Conservation (phyloP, 1,140 invertebrate genomes). For the Drosophila subobscura region DNA sequence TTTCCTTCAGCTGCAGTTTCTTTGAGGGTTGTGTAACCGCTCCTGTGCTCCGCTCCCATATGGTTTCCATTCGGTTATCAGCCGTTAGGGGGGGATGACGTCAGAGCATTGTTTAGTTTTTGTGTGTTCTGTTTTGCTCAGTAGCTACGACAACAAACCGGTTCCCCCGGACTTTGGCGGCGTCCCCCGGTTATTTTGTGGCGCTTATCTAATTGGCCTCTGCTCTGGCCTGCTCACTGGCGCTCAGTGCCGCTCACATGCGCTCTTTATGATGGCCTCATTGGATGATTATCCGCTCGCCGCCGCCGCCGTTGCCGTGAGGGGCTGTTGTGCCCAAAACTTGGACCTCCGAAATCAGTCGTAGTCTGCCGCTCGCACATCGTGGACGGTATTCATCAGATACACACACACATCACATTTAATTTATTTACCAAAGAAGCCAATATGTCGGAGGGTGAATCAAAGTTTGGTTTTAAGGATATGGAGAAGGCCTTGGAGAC, state of each 20-base stretch:
- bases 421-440: conserved; percentile 20
- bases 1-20: background rate
- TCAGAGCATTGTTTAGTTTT: conserved; percentile 51
- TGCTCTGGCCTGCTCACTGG: conserved; percentile 18
- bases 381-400: conserved; percentile 18
- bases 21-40: background rate
- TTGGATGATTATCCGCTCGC: background rate
- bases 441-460: conserved; percentile 84
- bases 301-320: background rate
- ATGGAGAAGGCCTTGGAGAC: conserved; percentile 88
- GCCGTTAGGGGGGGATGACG: conserved; percentile 44
- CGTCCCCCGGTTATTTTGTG: conserved; percentile 70
- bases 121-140: conserved; percentile 70
- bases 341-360: conserved; percentile 42
- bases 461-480: conserved; percentile 89
- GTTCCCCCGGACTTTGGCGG: conserved; percentile 42
- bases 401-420: conserved; percentile 2
- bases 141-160: conserved; percentile 70
- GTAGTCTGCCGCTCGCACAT: conserved; percentile 32
- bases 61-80: conserved; percentile 26
- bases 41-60: conserved; percentile 22
- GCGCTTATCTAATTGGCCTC: conserved; percentile 64
- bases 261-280: conserved; percentile 41
- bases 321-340: background rate
- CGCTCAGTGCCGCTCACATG: conserved; percentile 51